Percentiles rank a stretch among this genome's conserved stretches.
Conservation (phyloP, 2,113 vertebrate species). For the Psilopsiagon aymara region DNA sequence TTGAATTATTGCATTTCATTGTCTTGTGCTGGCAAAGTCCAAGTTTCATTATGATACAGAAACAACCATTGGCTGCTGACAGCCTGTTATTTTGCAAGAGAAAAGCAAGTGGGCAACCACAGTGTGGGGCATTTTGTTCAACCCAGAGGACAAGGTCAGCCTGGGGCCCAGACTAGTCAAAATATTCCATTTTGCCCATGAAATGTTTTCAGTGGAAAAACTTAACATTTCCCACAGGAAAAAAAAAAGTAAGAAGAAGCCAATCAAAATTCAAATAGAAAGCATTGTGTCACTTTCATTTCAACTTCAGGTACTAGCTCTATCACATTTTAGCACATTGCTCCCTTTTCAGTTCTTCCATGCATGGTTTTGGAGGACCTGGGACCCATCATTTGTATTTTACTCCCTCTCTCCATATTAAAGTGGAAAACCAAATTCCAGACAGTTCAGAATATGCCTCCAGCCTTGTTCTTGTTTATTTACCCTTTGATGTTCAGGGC, state of each 20-base stretch:
- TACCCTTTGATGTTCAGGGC: not conserved
- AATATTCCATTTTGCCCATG: not conserved
- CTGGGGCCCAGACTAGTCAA: not conserved
- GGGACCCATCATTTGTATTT: not conserved
- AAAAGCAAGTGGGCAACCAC: not conserved
- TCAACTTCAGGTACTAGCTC: not conserved
- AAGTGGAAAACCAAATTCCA: not conserved
- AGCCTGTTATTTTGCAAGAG: not conserved
- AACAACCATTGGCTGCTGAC: not conserved
- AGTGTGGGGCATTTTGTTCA: not conserved
- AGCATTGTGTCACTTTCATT: not conserved
- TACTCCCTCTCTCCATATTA: not conserved
- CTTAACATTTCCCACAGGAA: accelerated
- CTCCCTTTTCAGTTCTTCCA: not conserved
- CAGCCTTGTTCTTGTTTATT: not conserved
- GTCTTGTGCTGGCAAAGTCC: constrained; percentile 35
- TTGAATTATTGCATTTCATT: constrained; percentile 29
- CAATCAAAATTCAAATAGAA: not conserved
- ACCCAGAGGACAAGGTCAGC: not conserved
- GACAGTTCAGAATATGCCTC: not conserved
- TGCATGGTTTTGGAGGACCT: not conserved
- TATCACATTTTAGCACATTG: not conserved
- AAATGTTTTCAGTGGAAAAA: not conserved
- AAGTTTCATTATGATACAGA: not conserved
- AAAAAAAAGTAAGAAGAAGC: accelerated